Evolutionary conservation across 2,797 vertebrate genomes (phyloP), one percentile per base, ranked within the genome.

Genomic region (Paedocypris micromegethes): DNA sequence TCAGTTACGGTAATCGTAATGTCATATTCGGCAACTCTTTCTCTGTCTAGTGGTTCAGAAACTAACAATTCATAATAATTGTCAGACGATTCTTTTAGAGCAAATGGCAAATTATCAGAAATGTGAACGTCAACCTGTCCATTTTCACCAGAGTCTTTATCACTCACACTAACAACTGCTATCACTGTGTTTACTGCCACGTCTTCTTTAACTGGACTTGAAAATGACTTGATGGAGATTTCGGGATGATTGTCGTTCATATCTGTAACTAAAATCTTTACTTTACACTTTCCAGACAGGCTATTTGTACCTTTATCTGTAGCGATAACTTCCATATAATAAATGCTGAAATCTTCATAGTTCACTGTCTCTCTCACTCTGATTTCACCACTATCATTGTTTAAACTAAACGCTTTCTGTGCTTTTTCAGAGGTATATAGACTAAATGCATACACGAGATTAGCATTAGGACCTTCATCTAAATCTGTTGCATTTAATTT

Each of bases 291-390:
- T n/a, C n/a, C n/a, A n/a, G n/a, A n/a, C n/a, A n/a, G n/a, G n/a
- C n/a, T n/a, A 23, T 62, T 83, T 0, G 0, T 58, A 9, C 86
- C 84, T 41, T 85, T 88, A 64, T 91, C 90, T 2, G 74, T 83
- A 2, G 88, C 89, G 47, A 89, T 82, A 6, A 90, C 72, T 9
- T 88, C 86, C 78, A 91, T 86, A 61, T 91, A 86, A 81, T 88
- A 89, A 47, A 86, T 84, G 3, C 60, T 85, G 9, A 87, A 82
- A 65, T 91, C 83, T 61, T 92, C 90, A 72, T 88, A 92, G 69
- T 92, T 91, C 43, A 92, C 72, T 66, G 83, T 77, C 47, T 84
- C 87, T 61, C 86, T 88, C 0, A 91, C 82, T 44, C 76, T 81
- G 7, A 92, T 77, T 75, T 92, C 90, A 3, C 90, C 89, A 8